Evolutionary conservation across 92 coral and sea anemone species (phyloP), one percentile per base, ranked within the genome.

Genomic region (Plumapathes pennacea): DNA sequence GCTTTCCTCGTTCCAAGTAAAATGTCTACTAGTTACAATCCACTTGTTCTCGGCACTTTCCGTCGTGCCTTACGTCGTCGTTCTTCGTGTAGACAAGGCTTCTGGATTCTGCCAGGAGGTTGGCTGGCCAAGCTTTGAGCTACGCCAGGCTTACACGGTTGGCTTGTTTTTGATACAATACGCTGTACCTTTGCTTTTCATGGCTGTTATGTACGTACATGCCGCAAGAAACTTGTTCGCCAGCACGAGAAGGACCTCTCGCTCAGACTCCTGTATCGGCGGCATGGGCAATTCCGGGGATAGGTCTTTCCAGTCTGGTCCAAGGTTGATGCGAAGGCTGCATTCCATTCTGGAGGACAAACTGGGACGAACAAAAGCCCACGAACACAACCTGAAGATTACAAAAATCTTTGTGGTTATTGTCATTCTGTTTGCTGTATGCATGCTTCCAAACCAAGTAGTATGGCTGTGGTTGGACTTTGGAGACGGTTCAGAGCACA

Each of bases 391-490:
- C 22, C 55, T 32, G 10, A 74, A 78, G 27, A 60, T 78, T 5
- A 69, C 79, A 7, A 78, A 78, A 32, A 72, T 78, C 60, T 78
- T 78, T 32, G 48, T 64, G 8, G 54, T 26, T 11, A 57, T 78
- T 22, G 85, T 78, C 0, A 26, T 62, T 1, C 63, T 78, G 8
- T 78, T 78, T 50, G 85, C 71, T 1, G 43, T 63, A 10, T 37
- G 64, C 42, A 78, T 73, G 11, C 19, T 78, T 21, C 85, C 85
- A 1, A 58, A 69, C 5, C 62, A 78, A 25, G 57, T 70, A 6
- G 34, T 70, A 1, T 78, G 85, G 85, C 38, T 78, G 14, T 78
- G 85, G 85, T 38, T 47, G 15, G 85, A 70, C 31, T 78, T 78
- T 40, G 67, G 50, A 25, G 85, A 53, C 10, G 85, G 85, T 5